Conservation (phyloP, 2,888 invertebrate genomes). For the Thereva nobilitata region DNA sequence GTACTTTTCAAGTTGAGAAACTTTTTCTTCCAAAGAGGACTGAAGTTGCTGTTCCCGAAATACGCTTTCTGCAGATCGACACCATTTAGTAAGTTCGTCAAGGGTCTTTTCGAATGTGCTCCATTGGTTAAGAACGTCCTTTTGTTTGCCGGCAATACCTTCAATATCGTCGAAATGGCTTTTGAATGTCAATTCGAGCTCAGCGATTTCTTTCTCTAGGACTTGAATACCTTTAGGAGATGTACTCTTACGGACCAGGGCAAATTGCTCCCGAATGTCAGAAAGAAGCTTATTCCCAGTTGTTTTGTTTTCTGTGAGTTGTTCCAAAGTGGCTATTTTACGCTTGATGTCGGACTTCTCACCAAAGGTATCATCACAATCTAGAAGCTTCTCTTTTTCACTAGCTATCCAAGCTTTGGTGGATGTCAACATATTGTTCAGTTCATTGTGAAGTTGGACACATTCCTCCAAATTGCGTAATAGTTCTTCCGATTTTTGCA, state of each 20-base stretch:
- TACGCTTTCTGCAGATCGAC: slow-evolving; percentile 79
- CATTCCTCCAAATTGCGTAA: slow-evolving; percentile 82
- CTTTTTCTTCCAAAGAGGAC: slow-evolving; percentile 80
- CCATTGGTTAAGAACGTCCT: slow-evolving; percentile 80
- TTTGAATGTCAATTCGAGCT: slow-evolving; percentile 68
- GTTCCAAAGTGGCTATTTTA: slow-evolving; percentile 68
- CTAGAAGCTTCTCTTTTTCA: slow-evolving; percentile 78
- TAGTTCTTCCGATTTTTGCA: slow-evolving; percentile 82
- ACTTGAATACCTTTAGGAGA: slow-evolving; percentile 76
- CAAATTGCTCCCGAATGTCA: slow-evolving; percentile 69
- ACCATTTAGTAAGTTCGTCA: slow-evolving; percentile 83
- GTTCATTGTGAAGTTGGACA: slow-evolving; percentile 81
- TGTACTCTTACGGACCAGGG: slow-evolving; percentile 74
- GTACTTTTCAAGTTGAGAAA: slow-evolving; percentile 71
- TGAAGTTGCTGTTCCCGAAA: slow-evolving; percentile 86
- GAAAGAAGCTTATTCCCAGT: slow-evolving; percentile 69
- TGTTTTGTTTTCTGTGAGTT: slow-evolving; percentile 68
- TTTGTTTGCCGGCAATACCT: slow-evolving; percentile 73
- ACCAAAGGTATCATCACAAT: slow-evolving; percentile 81
- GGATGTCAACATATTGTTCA: slow-evolving; percentile 73
- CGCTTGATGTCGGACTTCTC: slow-evolving; percentile 81
- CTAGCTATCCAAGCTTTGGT: slow-evolving; percentile 82
- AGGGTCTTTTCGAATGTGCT: slow-evolving; percentile 81
- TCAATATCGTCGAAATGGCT: slow-evolving; percentile 71
- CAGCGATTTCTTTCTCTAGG: slow-evolving; percentile 73